A percentile compares a stretch with the other conserved stretches of the same genome.
phyloP scores from a whole-genome alignment of 2,113 vertebrate genomes.

The Tachycineta bicolor region DNA sequence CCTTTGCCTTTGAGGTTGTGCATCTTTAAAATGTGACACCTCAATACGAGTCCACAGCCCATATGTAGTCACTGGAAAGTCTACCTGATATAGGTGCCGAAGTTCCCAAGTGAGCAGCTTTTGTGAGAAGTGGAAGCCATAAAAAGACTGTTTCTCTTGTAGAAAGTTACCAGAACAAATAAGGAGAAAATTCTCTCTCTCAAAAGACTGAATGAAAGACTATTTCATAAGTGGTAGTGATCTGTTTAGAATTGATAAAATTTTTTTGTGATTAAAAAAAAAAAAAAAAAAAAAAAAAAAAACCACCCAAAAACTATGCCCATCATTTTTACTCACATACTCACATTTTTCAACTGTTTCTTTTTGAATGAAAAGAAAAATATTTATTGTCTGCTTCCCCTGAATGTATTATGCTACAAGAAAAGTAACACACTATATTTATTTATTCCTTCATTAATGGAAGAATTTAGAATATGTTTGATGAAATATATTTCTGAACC shows the following conservation, averaged over 20 bases:
- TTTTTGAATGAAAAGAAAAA: neutral
- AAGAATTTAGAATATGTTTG: neutral
- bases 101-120: too few relatives aligned
- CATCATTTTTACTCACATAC: neutral
- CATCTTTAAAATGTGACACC: too few relatives aligned
- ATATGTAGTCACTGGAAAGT: too few relatives aligned
- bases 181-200: too few relatives aligned
- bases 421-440: neutral
- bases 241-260: neutral
- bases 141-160: too few relatives aligned
- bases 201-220: too few relatives aligned
- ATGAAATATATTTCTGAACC: neutral
- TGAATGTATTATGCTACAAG: neutral
- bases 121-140: too few relatives aligned
- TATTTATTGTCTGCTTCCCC: neutral
- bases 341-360: neutral
- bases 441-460: neutral
- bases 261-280: neutral
- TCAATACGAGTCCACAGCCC: too few relatives aligned
- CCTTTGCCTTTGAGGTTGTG: too few relatives aligned
- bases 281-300: neutral
- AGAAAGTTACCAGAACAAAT: too few relatives aligned
- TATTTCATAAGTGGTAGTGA: too few relatives aligned
- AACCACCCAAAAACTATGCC: neutral
- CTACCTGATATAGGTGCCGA: too few relatives aligned